Percentiles rank a stretch among this genome's conserved stretches.
Conservation (phyloP, 2,113 vertebrate species). For the Aegotheles bennettii region DNA sequence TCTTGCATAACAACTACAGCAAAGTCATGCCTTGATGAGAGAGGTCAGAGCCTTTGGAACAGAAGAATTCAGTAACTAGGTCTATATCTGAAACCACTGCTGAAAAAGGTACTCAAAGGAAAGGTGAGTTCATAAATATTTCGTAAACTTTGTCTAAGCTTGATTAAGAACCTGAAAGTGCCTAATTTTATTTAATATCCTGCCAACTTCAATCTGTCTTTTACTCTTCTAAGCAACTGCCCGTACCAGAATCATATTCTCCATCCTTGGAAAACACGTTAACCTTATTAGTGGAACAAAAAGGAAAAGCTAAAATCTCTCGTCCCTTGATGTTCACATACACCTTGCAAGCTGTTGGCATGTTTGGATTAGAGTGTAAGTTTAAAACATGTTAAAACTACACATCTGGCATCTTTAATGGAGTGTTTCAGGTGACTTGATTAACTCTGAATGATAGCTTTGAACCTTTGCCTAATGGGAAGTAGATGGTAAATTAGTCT, state of each 20-base stretch:
- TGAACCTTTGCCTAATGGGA: neutral
- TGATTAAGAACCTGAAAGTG: conserved; percentile 4
- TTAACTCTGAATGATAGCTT: neutral
- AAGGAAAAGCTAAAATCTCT: neutral
- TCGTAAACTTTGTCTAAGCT: neutral
- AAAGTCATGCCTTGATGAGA: neutral
- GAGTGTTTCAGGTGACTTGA: neutral
- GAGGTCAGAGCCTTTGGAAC: neutral
- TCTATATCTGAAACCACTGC: neutral
- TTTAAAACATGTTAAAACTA: neutral
- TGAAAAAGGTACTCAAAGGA: neutral
- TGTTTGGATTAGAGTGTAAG: neutral
- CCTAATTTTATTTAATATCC: conserved; percentile 28
- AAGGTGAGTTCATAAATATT: conserved; percentile 7
- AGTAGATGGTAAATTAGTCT: neutral
- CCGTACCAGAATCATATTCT: neutral
- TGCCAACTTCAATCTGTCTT: neutral
- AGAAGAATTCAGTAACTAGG: neutral
- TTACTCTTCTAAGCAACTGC: neutral
- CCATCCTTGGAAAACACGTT: neutral
- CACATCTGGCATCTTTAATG: neutral
- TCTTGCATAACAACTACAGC: neutral
- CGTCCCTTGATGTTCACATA: neutral
- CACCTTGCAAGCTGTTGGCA: neutral
- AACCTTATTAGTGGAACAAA: neutral